Evolutionary conservation across 2,113 vertebrate genomes (phyloP).

Genomic region (Melanocharis versteri): DNA sequence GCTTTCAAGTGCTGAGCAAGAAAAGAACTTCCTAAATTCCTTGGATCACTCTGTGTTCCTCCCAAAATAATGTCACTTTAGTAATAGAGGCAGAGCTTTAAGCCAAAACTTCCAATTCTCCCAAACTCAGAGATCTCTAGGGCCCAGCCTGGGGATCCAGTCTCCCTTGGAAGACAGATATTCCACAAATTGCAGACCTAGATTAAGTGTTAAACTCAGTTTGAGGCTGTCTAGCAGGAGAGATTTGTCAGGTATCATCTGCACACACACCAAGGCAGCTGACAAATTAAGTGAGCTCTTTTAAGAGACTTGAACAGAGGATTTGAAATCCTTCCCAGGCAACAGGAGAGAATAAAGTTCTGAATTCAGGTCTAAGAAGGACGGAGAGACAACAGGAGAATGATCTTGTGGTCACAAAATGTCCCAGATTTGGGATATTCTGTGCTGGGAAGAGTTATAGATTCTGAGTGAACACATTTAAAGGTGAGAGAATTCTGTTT

Average conservation of each 20-base stretch:
- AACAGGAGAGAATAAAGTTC: neutral
- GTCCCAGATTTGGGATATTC: neutral
- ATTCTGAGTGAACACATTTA: neutral
- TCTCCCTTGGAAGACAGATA: neutral
- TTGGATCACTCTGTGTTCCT: neutral
- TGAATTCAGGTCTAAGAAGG: neutral
- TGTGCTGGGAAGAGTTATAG: neutral
- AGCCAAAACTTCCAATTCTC: neutral
- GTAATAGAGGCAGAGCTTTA: neutral
- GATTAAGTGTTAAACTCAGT: neutral
- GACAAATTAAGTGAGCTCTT: neutral
- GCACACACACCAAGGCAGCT: neutral
- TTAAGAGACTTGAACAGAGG: neutral
- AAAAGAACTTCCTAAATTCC: neutral
- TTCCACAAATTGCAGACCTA: neutral
- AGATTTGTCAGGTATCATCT: neutral
- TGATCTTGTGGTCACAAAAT: neutral
- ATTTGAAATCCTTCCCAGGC: neutral
- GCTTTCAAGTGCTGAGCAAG: conserved; percentile 5
- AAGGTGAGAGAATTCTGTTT: neutral
- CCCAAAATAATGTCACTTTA: neutral
- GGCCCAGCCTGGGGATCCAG: neutral
- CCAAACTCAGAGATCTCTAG: neutral
- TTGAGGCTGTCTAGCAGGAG: neutral
- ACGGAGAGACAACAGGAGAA: neutral